Evolutionary conservation across 2,113 vertebrate species (phyloP).

Genomic region (Alligator sinensis): DNA sequence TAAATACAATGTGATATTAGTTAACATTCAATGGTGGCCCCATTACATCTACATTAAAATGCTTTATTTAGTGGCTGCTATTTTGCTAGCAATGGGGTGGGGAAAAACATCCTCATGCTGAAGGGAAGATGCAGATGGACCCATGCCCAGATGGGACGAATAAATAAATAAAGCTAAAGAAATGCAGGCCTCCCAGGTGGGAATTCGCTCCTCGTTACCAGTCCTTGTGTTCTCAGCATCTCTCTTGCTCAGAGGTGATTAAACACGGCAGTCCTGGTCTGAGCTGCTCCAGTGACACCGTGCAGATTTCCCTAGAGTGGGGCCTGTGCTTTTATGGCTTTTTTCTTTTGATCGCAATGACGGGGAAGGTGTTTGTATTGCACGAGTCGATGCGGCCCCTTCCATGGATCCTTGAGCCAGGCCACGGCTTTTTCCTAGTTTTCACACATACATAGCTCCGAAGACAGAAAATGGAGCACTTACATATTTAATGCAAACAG

Average conservation of each 20-base stretch:
- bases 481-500: conserved; percentile 67
- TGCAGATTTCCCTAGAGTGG: conserved; percentile 63
- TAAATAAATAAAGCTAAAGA: conserved; percentile 66
- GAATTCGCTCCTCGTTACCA: conserved; percentile 29
- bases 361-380: not conserved
- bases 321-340: not conserved
- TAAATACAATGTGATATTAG: conserved; percentile 60
- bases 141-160: conserved; percentile 29
- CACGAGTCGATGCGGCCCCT: not conserved
- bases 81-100: conserved; percentile 3
- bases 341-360: not conserved
- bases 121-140: conserved; percentile 26
- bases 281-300: conserved; percentile 57
- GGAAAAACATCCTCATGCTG: not conserved
- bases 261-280: conserved; percentile 68
- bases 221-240: conserved; percentile 31
- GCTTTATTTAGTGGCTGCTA: conserved; percentile 19
- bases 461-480: conserved; percentile 44
- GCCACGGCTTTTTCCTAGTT: accelerated
- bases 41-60: conserved; percentile 45
- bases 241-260: conserved; percentile 51
- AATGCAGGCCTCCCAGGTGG: conserved; percentile 41
- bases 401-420: accelerated
- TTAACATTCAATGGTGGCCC: conserved; percentile 28
- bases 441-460: accelerated